Base-by-base conservation (phyloP, 1,140 invertebrate species). In the Aporrectodea caliginosa region DNA sequence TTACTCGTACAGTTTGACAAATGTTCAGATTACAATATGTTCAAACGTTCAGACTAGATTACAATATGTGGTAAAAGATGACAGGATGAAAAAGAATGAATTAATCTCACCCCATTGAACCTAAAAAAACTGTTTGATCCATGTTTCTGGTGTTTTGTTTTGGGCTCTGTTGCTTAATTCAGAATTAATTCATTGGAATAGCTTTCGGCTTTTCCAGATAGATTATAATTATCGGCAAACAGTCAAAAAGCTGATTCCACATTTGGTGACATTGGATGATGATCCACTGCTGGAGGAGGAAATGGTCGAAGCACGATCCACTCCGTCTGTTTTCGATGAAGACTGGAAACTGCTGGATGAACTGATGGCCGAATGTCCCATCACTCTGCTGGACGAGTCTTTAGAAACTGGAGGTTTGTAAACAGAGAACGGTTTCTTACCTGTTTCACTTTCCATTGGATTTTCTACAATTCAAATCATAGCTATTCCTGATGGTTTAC, bases 301-400 rank as follows among this genome's bases (percentile, higher is more conserved):
- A 16, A 73, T 82, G 0, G 16, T 16, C n/a, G 80, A 81, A 30
- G 80, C 82, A 78, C 79, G 83, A 69, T 85, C 84, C 80, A 32
- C 73, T 30, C 34, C 70, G 72, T 81, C 78, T 1, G 85, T 84
- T 2, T 88, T 89, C 83, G 84, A 88, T 82, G 86, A 84, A 22
- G 88, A 89, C 81, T 89, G 88, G 88, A 83, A 84, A 6, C 87
- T 87, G 78, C 79, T 89, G 27, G 84, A 88, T 79, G 86, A 89
- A 80, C 78, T 88, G 32, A 86, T 87, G 80, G 83, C 84, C 77
- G 88, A 88, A 81, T 84, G 80, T 1, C 81, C 79, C 1, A 69
- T 81, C 29, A 75, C 72, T 70, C 69, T 43, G 31, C 69, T 77
- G 69, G 81, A 83, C 32, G 81, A 82, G 16, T 43, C 80, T n/a